Conservation (phyloP, 2,113 vertebrate genomes). For the Hystrix brachyura region DNA sequence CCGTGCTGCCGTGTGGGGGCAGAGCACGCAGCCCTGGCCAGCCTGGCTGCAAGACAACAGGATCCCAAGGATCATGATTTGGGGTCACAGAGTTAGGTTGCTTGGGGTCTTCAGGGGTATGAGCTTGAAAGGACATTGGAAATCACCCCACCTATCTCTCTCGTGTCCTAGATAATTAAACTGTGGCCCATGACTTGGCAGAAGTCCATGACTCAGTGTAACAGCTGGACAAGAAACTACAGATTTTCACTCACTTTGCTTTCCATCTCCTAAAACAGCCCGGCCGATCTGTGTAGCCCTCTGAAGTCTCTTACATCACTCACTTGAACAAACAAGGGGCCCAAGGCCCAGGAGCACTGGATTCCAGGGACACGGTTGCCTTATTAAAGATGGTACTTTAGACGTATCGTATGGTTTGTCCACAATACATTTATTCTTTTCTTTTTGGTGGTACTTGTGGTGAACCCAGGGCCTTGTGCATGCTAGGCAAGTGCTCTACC, state of each 20-base stretch:
- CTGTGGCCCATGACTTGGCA: background rate
- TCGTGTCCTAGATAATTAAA: conserved; percentile 25
- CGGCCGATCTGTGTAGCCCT: background rate
- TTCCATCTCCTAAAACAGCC: background rate
- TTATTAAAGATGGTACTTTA: background rate
- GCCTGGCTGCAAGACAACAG: background rate
- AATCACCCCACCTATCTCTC: background rate
- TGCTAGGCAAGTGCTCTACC: background rate
- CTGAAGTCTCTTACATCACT: background rate
- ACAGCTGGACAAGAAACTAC: background rate
- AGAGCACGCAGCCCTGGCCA: too few relatives aligned
- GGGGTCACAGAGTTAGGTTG: background rate
- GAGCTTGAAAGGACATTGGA: background rate
- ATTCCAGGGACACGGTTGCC: background rate
- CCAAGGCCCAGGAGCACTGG: background rate
- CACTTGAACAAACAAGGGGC: background rate
- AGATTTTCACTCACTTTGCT: background rate
- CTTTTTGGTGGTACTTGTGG: background rate
- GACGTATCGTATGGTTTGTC: background rate
- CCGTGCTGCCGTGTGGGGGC: too few relatives aligned
- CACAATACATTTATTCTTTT: background rate
- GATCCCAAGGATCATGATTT: background rate
- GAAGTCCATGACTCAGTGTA: background rate
- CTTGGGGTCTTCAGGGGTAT: background rate
- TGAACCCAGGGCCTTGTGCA: background rate